These are phyloP conservation scores for Aviceda subcristata DNA, from an alignment of 2,113 vertebrate species.

Conservation along the genomic window DNA sequence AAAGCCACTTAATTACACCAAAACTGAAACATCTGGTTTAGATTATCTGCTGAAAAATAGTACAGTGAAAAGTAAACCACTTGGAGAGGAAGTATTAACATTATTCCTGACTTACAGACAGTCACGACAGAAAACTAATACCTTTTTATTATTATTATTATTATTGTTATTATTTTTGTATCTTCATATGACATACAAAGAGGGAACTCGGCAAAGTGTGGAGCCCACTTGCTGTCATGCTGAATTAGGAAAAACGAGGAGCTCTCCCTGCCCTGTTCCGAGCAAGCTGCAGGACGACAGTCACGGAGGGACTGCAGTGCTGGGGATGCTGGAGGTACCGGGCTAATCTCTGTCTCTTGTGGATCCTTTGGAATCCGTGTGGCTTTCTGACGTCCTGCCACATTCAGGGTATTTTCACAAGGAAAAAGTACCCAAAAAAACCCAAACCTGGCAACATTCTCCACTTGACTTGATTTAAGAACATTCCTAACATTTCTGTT, in stretches of 20 bases:
- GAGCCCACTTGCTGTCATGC: background rate
- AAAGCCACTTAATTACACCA: constrained; percentile 47
- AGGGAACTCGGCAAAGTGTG: background rate
- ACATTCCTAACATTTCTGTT: background rate
- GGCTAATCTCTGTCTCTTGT: background rate
- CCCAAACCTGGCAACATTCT: background rate
- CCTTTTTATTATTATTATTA: background rate
- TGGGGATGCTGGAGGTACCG: background rate
- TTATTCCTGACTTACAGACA: background rate
- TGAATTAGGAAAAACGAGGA: background rate
- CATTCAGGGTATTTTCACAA: background rate
- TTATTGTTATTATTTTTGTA: background rate
- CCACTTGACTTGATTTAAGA: background rate
- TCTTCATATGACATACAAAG: background rate
- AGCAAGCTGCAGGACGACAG: background rate
- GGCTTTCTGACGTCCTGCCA: background rate
- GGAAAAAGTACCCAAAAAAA: background rate
- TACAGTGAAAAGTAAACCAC: background rate
- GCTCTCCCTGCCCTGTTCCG: background rate
- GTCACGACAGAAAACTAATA: background rate
- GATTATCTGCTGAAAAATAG: constrained; percentile 21
- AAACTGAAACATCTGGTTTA: constrained; percentile 42
- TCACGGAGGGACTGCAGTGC: rapidly evolving
- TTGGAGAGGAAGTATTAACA: constrained; percentile 14
- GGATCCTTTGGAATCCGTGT: background rate